Conservation (phyloP, 2,113 vertebrate genomes). For the Oreochromis tanganicae region DNA sequence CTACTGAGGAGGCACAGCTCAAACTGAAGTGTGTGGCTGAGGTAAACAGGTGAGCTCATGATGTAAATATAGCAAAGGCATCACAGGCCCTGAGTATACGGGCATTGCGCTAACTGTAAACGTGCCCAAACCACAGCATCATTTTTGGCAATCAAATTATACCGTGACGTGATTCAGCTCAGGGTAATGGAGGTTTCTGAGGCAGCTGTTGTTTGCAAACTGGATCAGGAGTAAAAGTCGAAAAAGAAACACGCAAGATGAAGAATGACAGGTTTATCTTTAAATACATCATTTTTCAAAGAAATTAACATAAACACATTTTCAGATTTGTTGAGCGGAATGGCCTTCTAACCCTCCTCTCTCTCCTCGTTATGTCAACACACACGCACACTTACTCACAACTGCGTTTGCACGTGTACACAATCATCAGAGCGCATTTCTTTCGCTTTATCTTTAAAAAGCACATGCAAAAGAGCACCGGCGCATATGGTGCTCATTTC, state of each 20-base stretch:
- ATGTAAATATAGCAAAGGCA: conserved; percentile 38
- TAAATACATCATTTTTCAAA: conserved; percentile 19
- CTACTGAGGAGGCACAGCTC: background rate
- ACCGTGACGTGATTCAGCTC: background rate
- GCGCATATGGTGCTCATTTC: conserved; percentile 49
- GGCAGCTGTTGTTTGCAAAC: conserved; percentile 1
- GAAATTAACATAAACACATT: background rate
- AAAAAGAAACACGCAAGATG: background rate
- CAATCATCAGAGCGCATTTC: conserved; percentile 4
- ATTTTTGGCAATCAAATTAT: conserved; percentile 27
- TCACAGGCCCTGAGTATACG: background rate
- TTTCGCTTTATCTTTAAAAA: conserved; percentile 33
- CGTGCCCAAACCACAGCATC: background rate
- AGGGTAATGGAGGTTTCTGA: background rate
- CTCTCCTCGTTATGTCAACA: background rate
- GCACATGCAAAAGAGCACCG: conserved; percentile 18
- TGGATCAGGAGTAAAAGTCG: background rate
- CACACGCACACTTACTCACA: background rate
- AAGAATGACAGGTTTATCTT: conserved; percentile 34
- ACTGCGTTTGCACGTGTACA: background rate
- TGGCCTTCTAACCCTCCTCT: background rate
- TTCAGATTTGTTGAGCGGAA: background rate
- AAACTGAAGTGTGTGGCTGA: conserved; percentile 27
- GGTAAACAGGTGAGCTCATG: conserved; percentile 49
- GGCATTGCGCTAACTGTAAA: conserved; percentile 1